Base-by-base conservation (phyloP, 2,113 vertebrate genomes). In the Hemibagrus wyckioides region DNA sequence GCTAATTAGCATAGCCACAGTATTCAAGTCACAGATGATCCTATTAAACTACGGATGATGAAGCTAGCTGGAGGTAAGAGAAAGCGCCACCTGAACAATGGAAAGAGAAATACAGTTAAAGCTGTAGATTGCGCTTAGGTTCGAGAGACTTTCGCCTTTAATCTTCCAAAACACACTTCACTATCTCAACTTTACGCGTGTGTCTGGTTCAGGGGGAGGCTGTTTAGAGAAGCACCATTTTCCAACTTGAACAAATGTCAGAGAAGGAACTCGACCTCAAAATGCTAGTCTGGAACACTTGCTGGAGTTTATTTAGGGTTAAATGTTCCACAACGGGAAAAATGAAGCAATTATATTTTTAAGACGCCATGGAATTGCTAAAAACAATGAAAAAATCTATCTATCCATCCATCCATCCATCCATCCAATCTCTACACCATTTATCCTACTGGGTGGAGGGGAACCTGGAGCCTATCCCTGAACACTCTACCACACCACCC, bases 1-100 rank as follows among this genome's bases (percentile, higher is more conserved):
- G 52, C 85, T 73, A 44, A 86, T 79, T 85, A 65, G 73, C 73
- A 63, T 71, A 33, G 50, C 10, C 10, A 2, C 41, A 54, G 76
- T 8, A 21, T 41, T 54, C 39, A 80, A n/a, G n/a, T 50, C 56
- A 3, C 54, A 59, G 23, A 59, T 81, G 79, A 80, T 80, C 52
- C 79, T 57, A 15, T 80, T 80, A 57, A 59, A 39, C 13, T 41
- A 59, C 13, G 30, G 33, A 17, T 28, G 79, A 81, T 41, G 79
- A 80, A 81, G 79, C 56, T 14, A 41, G 54, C 79, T 41, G 13
- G 33, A 59, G 56, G 25, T 14, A 17, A 28, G 48, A 80, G 39
- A 73, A 65, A 65, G 63, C 28, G 5, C 4, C 28, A 65, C 28
- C 6, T 1, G n/a, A 30, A 17, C 13, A 33, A 67, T 15, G 10